Base-by-base conservation (phyloP, 2,888 invertebrate species). In the Drosophila tripunctata region DNA sequence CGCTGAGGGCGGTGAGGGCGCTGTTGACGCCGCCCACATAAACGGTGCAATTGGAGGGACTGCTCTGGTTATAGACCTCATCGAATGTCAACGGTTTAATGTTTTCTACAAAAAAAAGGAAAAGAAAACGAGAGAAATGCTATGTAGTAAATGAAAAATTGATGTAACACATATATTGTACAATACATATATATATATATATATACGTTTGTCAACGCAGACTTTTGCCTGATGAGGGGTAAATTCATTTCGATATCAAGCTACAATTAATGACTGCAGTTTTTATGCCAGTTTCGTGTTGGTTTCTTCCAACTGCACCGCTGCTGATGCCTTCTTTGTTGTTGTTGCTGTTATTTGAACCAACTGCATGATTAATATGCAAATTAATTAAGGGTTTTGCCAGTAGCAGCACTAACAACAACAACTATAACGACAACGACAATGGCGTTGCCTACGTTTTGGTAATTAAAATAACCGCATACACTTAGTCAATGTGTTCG, bases 11-110 rank as follows among this genome's bases (percentile, higher is more conserved):
- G 90, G 96, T 96, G 62, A 95, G 93, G 65, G 91, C 91, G 75
- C 92, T 92, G 66, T 92, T 92, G 45, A 93, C 93, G 31, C 99
- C 98, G 55, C 99, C 99, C 92, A 99, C 98, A 93, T 99, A 99
- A 19, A 99, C 99, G 75, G 99, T 99, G 93, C 98, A 98, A 93
- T 99, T 99, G 90, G 98, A 98, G 35, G 98, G 97, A 86, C 98
- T 98, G 91, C 98, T 98, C 93, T 98, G 98, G 92, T 98, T 98
- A 94, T 97, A 99, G 21, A 99, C 98, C 92, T 99, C 99, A 90
- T 99, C 99, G 93, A 98, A 99, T 63, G 98, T 97, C 90, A 98
- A 93, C 12, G 97, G 97, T 91, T 97, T 97, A 63, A 96, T 93
- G 92, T 97, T 97, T 86, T 95, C 97, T 96, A 93, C 10, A 93